Evolutionary conservation across 2,797 vertebrate species (phyloP).

Genomic region (Lepus townsendii): DNA sequence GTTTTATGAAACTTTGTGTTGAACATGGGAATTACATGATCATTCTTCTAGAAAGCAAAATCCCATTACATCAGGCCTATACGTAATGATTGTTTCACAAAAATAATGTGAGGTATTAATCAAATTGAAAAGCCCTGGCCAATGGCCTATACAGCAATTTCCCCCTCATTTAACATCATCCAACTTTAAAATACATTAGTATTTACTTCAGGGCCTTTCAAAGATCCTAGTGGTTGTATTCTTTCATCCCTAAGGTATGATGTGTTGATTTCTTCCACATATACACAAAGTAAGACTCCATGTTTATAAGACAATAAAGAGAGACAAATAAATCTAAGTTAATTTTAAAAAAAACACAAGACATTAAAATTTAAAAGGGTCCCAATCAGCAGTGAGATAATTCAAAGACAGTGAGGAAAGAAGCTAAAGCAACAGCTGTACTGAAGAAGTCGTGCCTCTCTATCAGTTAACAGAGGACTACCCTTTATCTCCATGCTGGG

Average conservation of each 20-base stretch:
- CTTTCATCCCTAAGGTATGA: slow-evolving; percentile 51
- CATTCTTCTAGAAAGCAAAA: slow-evolving; percentile 75
- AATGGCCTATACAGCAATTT: slow-evolving; percentile 80
- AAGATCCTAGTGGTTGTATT: slow-evolving; percentile 29
- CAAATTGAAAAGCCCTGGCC: slow-evolving; percentile 72
- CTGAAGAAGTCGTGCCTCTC: slow-evolving; percentile 5
- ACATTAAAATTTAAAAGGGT: slow-evolving; percentile 59
- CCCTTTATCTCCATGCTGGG: slow-evolving; percentile 1
- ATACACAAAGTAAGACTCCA: slow-evolving; percentile 49
- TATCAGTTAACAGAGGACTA: slow-evolving; percentile 30
- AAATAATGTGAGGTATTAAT: slow-evolving; percentile 80
- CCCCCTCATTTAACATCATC: slow-evolving; percentile 66
- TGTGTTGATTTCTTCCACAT: slow-evolving; percentile 9
- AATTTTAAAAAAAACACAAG: slow-evolving; percentile 59
- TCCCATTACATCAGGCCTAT: slow-evolving; percentile 60
- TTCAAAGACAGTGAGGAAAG: slow-evolving; percentile 50
- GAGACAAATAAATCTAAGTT: slow-evolving; percentile 56
- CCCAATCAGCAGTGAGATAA: slow-evolving; percentile 46
- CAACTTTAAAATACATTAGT: slow-evolving; percentile 70
- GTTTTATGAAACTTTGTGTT: slow-evolving; percentile 63
- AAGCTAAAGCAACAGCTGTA: slow-evolving; percentile 37
- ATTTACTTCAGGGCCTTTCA: slow-evolving; percentile 62
- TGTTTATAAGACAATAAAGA: slow-evolving; percentile 67
- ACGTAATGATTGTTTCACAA: slow-evolving; percentile 71
- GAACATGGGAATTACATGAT: slow-evolving; percentile 62